Evolutionary conservation across 2,113 vertebrate genomes (phyloP), one percentile per base, ranked within the genome.

Genomic region (Mustela nigripes): DNA sequence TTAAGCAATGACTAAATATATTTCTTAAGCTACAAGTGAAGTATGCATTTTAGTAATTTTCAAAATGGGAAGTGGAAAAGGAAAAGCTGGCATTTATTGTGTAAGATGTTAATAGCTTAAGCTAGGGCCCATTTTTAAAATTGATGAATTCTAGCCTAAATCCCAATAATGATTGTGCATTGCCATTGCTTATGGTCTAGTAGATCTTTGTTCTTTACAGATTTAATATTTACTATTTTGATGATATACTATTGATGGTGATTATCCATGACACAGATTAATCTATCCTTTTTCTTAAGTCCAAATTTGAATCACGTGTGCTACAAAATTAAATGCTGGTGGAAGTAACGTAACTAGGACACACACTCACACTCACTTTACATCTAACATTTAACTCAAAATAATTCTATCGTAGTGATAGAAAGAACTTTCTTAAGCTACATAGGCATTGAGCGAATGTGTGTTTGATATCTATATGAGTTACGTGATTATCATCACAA

Each of bases 31-130:
- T 96, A 76, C 56, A 58, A 74, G 39, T 92, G 91, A 96, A 93
- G 2, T 81, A 76, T 15, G 6, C 12, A 94, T 91, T 97, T 97
- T 91, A 94, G 53, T 92, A 87, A 85, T 95, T 96, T 97, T 94
- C 5, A 94, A 83, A 95, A 65, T 87, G 58, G n/a, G 79, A 96
- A 91, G 28, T 60, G 2, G 7, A 74, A 86, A 96, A 95, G 4
- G n/a, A 80, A 97, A 96, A 42, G 12, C 1, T 84, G 26, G 7
- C 4, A 81, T 96, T 94, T 78, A 69, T 92, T 16, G 93, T 93
- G 2, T 63, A 83, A 60, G 12, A 65, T 90, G 22, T 71, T 88
- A 95, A 82, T 31, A 60, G 1, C 60, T 85, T 95, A 71, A 93
- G 11, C 26, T 84, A 84, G 19, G 16, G 6, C 4, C 36, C 28